Conservation (phyloP, 2,113 vertebrate species). For the Sus scrofa region T2T-Sscrofa CM000830.6:105927501-105928000, state of each 20-base stretch:
- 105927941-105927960: not conserved
- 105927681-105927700: slow-evolving; percentile 52
- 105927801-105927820: slow-evolving; percentile 56
- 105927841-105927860: slow-evolving; percentile 64
- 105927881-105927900: slow-evolving; percentile 58
- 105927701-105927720: slow-evolving; percentile 10
- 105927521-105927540: too few species aligned
- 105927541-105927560: too few species aligned
- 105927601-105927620: too few species aligned
- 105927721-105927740: slow-evolving; percentile 46
- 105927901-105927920: slow-evolving; percentile 40
- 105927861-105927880: slow-evolving; percentile 50
- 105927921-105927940: slow-evolving; percentile 22
- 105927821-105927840: slow-evolving; percentile 53
- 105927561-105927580: too few species aligned
- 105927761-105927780: slow-evolving; percentile 64
- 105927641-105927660: not conserved
- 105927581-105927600: too few species aligned
- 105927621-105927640: too few species aligned
- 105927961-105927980: slow-evolving; percentile 28
- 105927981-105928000: slow-evolving; percentile 35
- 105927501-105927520: too few species aligned
- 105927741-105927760: slow-evolving; percentile 44
- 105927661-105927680: slow-evolving; percentile 53
- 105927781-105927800: slow-evolving; percentile 57